Evolutionary conservation across 1,140 invertebrate genomes (phyloP).

Genomic region (Megalonaias nervosa): DNA sequence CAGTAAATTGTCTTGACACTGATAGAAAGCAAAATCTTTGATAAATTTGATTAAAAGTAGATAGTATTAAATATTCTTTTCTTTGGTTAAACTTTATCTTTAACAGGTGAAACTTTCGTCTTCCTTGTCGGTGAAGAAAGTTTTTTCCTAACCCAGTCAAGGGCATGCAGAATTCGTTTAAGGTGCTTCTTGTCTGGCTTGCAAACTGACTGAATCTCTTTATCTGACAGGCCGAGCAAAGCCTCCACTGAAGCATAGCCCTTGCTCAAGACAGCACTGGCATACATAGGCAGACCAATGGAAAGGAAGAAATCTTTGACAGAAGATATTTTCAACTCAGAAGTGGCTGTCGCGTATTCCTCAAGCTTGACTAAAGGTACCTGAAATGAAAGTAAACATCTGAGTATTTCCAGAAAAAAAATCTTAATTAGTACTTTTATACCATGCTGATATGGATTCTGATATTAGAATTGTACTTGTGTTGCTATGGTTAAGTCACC

Average conservation of each 20-base stretch:
- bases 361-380: constrained; percentile 69
- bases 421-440: too few relatives aligned
- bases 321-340: constrained; percentile 68
- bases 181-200: constrained; percentile 58
- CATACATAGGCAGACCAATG: constrained; percentile 72
- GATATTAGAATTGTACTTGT: too few relatives aligned
- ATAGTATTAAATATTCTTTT: not conserved
- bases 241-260: constrained; percentile 49
- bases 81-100: constrained; percentile 35
- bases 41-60: too few relatives aligned
- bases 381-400: constrained; percentile 53
- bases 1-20: too few relatives aligned
- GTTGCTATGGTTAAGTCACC: too few relatives aligned
- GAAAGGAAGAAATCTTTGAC: constrained; percentile 70
- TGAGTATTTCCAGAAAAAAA: too few relatives aligned
- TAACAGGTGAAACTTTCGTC: constrained; percentile 33
- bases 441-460: too few relatives aligned
- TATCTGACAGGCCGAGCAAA: constrained; percentile 47
- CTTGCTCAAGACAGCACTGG: constrained; percentile 42
- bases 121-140: constrained; percentile 50
- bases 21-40: too few relatives aligned
- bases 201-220: constrained; percentile 50
- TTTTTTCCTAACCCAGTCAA: constrained; percentile 61
- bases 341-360: constrained; percentile 60
- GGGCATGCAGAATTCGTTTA: constrained; percentile 59